phyloP scores from a whole-genome alignment of 2,888 invertebrate genomes.

The Amiota mariae region DNA sequence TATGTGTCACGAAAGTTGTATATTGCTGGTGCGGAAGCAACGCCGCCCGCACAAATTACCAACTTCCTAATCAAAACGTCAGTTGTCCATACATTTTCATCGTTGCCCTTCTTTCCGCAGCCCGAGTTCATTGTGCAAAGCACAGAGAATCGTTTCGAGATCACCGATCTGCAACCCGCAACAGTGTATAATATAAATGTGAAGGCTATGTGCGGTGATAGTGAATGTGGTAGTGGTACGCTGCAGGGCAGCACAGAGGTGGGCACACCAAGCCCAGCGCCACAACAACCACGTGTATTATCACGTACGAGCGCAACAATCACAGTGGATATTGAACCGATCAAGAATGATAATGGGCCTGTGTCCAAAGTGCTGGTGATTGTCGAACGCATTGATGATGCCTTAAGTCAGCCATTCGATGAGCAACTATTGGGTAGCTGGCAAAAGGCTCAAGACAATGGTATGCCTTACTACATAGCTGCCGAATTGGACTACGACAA shows the following conservation, averaged over 20 bases:
- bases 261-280: conserved; percentile 81
- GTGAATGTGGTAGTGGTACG: conserved; percentile 77
- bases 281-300: conserved; percentile 79
- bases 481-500: conserved; percentile 82
- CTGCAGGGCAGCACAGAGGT: conserved; percentile 81
- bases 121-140: conserved; percentile 78
- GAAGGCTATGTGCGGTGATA: conserved; percentile 78
- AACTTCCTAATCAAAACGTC: conserved; percentile 77
- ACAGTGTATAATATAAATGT: conserved; percentile 84
- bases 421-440: conserved; percentile 79
- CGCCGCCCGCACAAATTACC: conserved; percentile 71
- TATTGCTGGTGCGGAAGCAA: conserved; percentile 49
- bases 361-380: conserved; percentile 83
- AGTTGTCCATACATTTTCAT: conserved; percentile 77
- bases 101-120: conserved; percentile 74
- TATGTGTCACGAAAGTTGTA: conserved; percentile 74
- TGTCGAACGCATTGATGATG: conserved; percentile 79
- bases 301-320: conserved; percentile 79
- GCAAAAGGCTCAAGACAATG: conserved; percentile 79
- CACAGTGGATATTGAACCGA: conserved; percentile 80
- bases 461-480: conserved; percentile 85
- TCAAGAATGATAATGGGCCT: conserved; percentile 85
- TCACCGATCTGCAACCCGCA: conserved; percentile 82
- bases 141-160: conserved; percentile 76
- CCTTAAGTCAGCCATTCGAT: conserved; percentile 79